phyloP scores from a whole-genome alignment of 2,888 invertebrate genomes.

The Ceraclea dissimilis region DNA sequence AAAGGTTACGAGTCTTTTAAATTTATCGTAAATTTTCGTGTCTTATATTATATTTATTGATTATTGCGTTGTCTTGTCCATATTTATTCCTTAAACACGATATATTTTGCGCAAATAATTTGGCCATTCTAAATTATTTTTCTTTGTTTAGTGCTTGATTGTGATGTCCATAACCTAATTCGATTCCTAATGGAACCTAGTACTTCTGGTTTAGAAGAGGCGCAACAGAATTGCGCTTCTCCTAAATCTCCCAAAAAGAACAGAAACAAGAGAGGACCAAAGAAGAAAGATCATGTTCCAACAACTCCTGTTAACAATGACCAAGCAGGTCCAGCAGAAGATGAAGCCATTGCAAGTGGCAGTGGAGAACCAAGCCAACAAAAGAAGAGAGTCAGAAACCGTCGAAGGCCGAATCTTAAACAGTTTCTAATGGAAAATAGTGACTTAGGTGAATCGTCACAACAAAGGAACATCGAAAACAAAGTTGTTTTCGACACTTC shows the following conservation, averaged over 20 bases:
- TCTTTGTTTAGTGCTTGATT: too few relatives aligned
- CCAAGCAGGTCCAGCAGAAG: neutral
- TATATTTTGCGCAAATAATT: too few relatives aligned
- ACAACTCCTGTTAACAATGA: neutral
- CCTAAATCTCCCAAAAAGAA: neutral
- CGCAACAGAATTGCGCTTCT: neutral
- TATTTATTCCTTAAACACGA: too few relatives aligned
- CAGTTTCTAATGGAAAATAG: neutral
- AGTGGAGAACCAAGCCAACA: neutral
- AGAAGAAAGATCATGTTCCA: neutral
- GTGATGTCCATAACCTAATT: too few relatives aligned
- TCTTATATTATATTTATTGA: too few relatives aligned
- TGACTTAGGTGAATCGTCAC: neutral
- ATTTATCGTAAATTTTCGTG: too few relatives aligned
- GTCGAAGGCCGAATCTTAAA: neutral
- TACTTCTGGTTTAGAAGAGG: too few relatives aligned
- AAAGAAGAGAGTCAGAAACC: neutral
- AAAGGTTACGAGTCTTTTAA: too few relatives aligned
- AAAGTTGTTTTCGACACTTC: neutral
- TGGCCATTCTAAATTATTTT: too few relatives aligned
- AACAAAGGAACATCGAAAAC: neutral
- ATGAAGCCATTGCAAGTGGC: neutral
- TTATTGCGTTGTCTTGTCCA: too few relatives aligned
- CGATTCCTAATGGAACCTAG: too few relatives aligned
- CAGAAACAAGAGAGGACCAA: neutral